Conservation (phyloP, 2,888 invertebrate species). For the Zhuqinia jingwanae region DNA sequence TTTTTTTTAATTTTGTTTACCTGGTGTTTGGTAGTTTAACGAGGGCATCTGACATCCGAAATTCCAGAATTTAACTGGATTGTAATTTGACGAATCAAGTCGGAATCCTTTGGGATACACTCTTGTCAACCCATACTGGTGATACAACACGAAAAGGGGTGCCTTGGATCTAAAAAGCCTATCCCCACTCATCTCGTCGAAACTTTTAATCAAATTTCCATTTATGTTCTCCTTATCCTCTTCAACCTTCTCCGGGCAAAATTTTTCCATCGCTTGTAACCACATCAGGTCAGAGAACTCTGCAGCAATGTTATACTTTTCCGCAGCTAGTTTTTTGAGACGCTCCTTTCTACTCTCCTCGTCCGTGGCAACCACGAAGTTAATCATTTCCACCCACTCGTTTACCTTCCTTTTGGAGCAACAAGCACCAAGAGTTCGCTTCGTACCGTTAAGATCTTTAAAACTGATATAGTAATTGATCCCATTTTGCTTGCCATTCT, state of each 20-base stretch:
- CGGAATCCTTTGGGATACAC: conserved; percentile 43
- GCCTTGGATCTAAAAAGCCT: not conserved
- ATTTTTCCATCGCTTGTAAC: not conserved
- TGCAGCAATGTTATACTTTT: conserved; percentile 40
- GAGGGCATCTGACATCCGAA: conserved; percentile 46
- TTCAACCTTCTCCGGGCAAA: conserved; percentile 7
- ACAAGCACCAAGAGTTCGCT: conserved; percentile 33
- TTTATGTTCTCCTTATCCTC: not conserved
- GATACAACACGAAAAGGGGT: conserved; percentile 53
- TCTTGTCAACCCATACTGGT: conserved; percentile 55
- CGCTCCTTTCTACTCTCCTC: not conserved
- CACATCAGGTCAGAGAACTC: conserved; percentile 46
- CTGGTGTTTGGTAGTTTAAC: conserved; percentile 46
- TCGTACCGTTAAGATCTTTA: conserved; percentile 27
- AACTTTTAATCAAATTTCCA: conserved; percentile 23
- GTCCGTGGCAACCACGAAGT: conserved; percentile 24
- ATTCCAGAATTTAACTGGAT: conserved; percentile 46
- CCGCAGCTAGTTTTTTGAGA: not conserved
- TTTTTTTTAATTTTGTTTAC: too few species aligned
- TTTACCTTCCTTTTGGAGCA: conserved; percentile 46
- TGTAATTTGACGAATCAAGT: conserved; percentile 30
- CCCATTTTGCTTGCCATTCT: not conserved
- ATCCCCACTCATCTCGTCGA: conserved; percentile 25
- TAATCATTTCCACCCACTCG: conserved; percentile 60
- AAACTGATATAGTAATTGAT: conserved; percentile 40